Base-by-base conservation (phyloP, 2,113 vertebrate genomes). In the Leucoraja erinaceus region DNA sequence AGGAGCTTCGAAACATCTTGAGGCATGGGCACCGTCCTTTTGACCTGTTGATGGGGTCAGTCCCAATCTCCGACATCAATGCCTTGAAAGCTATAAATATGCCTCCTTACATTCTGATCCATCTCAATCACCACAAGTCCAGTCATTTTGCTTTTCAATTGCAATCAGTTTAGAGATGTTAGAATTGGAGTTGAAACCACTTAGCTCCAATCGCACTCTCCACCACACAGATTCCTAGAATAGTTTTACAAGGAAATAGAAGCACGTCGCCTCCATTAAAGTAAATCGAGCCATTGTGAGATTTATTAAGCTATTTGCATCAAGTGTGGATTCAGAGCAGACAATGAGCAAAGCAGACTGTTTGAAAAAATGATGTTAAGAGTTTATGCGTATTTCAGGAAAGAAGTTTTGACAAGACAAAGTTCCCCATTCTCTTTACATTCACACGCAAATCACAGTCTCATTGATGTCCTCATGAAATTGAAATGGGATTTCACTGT, bases 341-440 rank as follows among this genome's bases (percentile, higher is more conserved):
- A 72, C 3, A 3, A 70, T 18, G 68, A 72, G 56, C 2, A 86
- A 63, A 4, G 25, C 9, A 28, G 63, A 31, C 59, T 12, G n/a
- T 86, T n/a, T 7, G 4, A 1, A 16, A 28, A 84, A 83, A 11
- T 56, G 78, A 56, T 47, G 20, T 77, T 16, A 31, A 56, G 18
- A 54, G 54, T 81, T 33, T 28, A 59, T 61, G 9, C 28, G 16
- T 10, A 63, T 61, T 16, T 63, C 28, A 59, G 83, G 11, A 61
- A 86, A 63, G 28, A n/a, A 63, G 9, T n/a, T 86, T 59, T 61
- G 63, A 86, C 9, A n/a, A 11, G 14, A 59, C 47, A 56, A 33
- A 75, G n/a, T 14, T 33, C 33, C 10, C n/a, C 11, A 9, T 3
- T 4, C n/a, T 3, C n/a, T 14, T 3, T 12, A 0, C 1, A 0